Conservation (phyloP, 2,888 invertebrate genomes). For the Platynereis dumerilii region DNA sequence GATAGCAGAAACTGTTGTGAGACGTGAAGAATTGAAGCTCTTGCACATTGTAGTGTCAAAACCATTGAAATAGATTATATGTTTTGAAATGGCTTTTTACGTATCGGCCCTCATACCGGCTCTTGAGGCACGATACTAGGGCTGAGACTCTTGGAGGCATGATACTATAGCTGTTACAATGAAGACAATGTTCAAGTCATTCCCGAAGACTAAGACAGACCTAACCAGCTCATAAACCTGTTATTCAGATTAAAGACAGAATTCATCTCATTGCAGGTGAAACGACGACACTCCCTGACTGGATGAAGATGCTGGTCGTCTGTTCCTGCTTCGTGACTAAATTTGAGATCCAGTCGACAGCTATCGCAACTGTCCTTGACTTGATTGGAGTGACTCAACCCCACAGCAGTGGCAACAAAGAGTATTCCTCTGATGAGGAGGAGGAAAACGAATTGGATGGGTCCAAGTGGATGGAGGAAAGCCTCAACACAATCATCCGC, state of each 20-base stretch:
- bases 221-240: too few relatives aligned
- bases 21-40: too few relatives aligned
- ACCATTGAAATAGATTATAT: too few relatives aligned
- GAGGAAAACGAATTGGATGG: slow-evolving; percentile 8
- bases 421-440: background rate
- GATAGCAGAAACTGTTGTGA: too few relatives aligned
- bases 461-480: background rate
- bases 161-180: too few relatives aligned
- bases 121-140: too few relatives aligned
- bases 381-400: slow-evolving; percentile 72
- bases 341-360: slow-evolving; percentile 67
- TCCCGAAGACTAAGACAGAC: too few relatives aligned
- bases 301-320: slow-evolving; percentile 76
- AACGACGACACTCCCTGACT: slow-evolving; percentile 64
- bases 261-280: slow-evolving; percentile 48
- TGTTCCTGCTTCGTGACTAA: slow-evolving; percentile 73
- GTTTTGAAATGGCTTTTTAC: too few relatives aligned
- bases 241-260: background rate
- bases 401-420: slow-evolving; percentile 42
- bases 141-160: too few relatives aligned
- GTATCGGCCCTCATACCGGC: too few relatives aligned
- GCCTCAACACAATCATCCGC: background rate
- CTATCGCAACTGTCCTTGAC: slow-evolving; percentile 77
- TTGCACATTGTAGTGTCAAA: too few relatives aligned
- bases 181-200: too few relatives aligned